Evolutionary conservation across 2,797 vertebrate genomes (phyloP).

Genomic region (Lithobates pipiens): DNA sequence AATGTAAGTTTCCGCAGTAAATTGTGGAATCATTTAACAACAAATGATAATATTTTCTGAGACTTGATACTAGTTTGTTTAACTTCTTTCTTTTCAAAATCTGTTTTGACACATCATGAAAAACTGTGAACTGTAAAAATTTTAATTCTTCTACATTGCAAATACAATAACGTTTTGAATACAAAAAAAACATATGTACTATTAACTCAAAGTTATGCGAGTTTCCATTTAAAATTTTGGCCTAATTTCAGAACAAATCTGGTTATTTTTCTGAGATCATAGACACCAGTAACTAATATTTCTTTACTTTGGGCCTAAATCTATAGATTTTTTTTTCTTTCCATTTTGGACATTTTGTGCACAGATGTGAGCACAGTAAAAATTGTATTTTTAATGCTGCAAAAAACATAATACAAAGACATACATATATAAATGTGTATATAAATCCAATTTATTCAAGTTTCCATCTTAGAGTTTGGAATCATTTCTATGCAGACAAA

Average conservation of each 20-base stretch:
- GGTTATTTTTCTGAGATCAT: not conserved
- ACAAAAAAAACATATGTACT: too few relatives aligned
- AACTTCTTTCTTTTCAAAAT: not conserved
- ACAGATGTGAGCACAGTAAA: conserved; percentile 12
- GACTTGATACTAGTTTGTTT: not conserved
- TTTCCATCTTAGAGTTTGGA: not conserved
- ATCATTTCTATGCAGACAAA: not conserved
- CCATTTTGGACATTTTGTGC: not conserved
- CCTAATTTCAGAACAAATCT: not conserved
- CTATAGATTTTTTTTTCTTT: not conserved
- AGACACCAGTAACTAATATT: not conserved
- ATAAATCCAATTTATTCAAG: not conserved
- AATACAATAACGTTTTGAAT: not conserved
- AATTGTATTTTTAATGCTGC: not conserved
- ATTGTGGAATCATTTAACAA: not conserved
- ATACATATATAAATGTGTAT: not conserved
- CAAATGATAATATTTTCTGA: not conserved
- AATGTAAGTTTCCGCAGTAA: not conserved
- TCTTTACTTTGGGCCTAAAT: not conserved
- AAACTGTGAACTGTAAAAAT: not conserved
- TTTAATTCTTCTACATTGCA: not conserved
- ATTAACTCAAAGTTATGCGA: not conserved
- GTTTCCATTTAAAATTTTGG: not conserved
- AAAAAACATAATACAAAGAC: not conserved
- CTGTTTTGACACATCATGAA: not conserved